Percentiles rank a stretch among this genome's conserved stretches.
phyloP scores from a whole-genome alignment of 2,888 invertebrate species.

The Hemicrepidius hirtus region DNA sequence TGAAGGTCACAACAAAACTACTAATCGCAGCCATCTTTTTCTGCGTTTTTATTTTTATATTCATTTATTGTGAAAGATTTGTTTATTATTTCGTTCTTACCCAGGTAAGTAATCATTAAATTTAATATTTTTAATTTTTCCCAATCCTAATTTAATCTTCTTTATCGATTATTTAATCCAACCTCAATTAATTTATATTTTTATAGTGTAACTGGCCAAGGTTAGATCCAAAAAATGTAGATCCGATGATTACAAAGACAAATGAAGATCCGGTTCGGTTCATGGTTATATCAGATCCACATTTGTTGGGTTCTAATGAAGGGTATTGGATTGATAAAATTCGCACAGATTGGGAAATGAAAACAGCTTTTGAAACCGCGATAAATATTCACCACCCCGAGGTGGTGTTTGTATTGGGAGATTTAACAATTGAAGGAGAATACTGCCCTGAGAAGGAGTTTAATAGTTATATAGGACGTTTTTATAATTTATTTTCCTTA shows the following conservation, averaged over 20 bases:
- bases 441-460: conserved; percentile 89
- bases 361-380: conserved; percentile 91
- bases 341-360: conserved; percentile 98
- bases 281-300: conserved; percentile 95
- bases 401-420: conserved; percentile 94
- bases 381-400: conserved; percentile 89
- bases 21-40: too few relatives aligned
- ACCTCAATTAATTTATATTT: not conserved
- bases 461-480: conserved; percentile 85
- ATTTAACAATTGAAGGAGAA: conserved; percentile 96
- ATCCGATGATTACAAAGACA: conserved; percentile 65
- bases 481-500: conserved; percentile 85
- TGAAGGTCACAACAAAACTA: too few relatives aligned
- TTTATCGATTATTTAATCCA: too few relatives aligned
- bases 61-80: too few relatives aligned
- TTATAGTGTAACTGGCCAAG: conserved; percentile 84
- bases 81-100: too few relatives aligned
- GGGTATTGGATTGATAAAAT: conserved; percentile 98
- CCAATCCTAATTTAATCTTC: too few relatives aligned
- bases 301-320: conserved; percentile 87
- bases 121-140: too few relatives aligned
- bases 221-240: conserved; percentile 73
- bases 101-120: too few relatives aligned
- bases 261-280: conserved; percentile 78
- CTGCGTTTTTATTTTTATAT: too few relatives aligned